Evolutionary conservation across 2,888 invertebrate genomes (phyloP).

Genomic region (Protodeltote pygarga): DNA sequence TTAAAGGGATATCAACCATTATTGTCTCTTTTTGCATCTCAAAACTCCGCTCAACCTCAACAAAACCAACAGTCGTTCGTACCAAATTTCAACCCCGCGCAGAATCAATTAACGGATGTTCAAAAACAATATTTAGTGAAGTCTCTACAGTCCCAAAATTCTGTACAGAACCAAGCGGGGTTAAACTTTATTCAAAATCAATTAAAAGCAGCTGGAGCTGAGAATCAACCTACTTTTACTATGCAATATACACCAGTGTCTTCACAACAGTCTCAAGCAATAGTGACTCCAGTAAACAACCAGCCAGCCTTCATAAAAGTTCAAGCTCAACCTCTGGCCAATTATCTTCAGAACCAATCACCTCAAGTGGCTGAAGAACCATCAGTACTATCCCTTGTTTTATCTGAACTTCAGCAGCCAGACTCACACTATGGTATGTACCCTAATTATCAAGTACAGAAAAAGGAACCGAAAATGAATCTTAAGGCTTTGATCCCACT

Average conservation of each 20-base stretch:
- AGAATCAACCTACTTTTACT: conserved; percentile 13
- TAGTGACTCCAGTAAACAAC: conserved; percentile 27
- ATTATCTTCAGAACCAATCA: conserved; percentile 35
- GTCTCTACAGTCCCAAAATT: conserved; percentile 32
- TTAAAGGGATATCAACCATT: conserved; percentile 37
- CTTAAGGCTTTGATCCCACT: conserved; percentile 72
- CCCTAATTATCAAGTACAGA: conserved; percentile 38
- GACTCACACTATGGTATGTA: conserved; percentile 33
- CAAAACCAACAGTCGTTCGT: conserved; percentile 30
- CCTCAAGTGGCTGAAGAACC: conserved; percentile 36
- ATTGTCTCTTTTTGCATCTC: conserved; percentile 36
- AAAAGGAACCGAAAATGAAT: conserved; percentile 56
- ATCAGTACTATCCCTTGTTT: conserved; percentile 47
- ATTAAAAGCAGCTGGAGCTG: conserved; percentile 5
- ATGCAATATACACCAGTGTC: conserved; percentile 7
- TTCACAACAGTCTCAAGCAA: conserved; percentile 31
- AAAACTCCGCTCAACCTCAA: conserved; percentile 31
- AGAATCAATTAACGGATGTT: conserved; percentile 39
- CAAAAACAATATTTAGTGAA: conserved; percentile 46
- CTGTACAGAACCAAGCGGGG: conserved; percentile 27
- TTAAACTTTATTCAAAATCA: conserved; percentile 21
- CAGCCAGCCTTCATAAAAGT: conserved; percentile 49
- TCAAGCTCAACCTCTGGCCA: conserved; percentile 47
- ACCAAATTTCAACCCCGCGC: conserved; percentile 28
- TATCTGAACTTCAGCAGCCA: conserved; percentile 48